Percentiles rank a stretch among this genome's conserved stretches.
Evolutionary conservation across 2,797 vertebrate species (phyloP).

Genomic region (Xiphorhynchus erythropygius): DNA sequence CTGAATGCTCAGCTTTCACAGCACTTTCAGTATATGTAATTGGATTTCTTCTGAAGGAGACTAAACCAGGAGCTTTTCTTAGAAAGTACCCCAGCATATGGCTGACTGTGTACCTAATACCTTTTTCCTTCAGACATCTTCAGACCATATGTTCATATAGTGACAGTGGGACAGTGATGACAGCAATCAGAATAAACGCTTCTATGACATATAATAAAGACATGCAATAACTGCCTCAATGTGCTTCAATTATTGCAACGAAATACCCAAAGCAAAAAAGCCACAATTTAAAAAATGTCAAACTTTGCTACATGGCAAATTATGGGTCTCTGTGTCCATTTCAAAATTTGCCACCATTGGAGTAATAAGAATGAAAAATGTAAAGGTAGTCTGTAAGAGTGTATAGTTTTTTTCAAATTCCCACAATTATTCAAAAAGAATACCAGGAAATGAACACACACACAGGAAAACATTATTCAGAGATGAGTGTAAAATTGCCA

Average conservation of each 20-base stretch:
- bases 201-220: neutral
- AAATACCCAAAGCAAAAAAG: neutral
- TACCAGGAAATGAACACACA: neutral
- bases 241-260: neutral
- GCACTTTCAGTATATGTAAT: neutral
- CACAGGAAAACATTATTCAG: neutral
- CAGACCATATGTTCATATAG: neutral
- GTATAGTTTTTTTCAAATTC: neutral
- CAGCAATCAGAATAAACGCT: neutral
- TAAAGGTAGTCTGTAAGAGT: rapidly evolving
- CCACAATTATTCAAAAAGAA: neutral
- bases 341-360: neutral
- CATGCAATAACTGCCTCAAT: neutral
- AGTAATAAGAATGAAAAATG: neutral
- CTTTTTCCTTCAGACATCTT: neutral
- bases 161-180: neutral
- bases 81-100: neutral
- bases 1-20: neutral
- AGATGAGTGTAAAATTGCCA: neutral
- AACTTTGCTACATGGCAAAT: neutral
- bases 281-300: neutral
- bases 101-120: neutral
- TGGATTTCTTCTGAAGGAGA: neutral
- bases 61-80: neutral
- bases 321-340: neutral